These are phyloP conservation scores for Thaleichthys pacificus DNA, from an alignment of 2,797 vertebrate species.

Conservation along the genomic window DNA sequence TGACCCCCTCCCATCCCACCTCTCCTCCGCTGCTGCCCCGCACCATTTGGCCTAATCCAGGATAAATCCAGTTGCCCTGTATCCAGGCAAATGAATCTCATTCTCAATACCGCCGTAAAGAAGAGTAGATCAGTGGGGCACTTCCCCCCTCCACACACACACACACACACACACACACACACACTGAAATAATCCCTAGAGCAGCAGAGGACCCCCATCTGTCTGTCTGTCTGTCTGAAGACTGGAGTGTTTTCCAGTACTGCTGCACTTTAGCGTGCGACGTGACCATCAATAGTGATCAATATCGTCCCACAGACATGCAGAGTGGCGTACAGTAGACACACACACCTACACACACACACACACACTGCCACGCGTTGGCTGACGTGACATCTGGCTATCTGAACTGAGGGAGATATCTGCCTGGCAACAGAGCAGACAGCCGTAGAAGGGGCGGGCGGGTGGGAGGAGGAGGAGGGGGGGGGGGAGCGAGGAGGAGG, in stretches of 20 bases:
- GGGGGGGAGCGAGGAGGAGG: slow-evolving; percentile 26
- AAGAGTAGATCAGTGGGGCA: slow-evolving; percentile 39
- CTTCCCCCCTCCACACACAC: slow-evolving; percentile 24
- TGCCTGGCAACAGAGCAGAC: slow-evolving; percentile 69
- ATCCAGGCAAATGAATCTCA: slow-evolving; percentile 51
- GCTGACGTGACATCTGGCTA: slow-evolving; percentile 27
- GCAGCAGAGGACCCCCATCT: slow-evolving; percentile 14
- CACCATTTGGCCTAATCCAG: background rate
- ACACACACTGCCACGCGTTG: slow-evolving; percentile 18
- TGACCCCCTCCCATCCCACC: no score
- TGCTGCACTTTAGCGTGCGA: background rate
- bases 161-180: slow-evolving; percentile 15
- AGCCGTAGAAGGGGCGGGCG: slow-evolving; percentile 41
- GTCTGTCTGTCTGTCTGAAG: background rate
- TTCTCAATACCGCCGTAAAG: slow-evolving; percentile 56
- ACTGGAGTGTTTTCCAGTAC: background rate
- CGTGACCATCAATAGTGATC: background rate
- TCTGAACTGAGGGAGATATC: slow-evolving; percentile 18
- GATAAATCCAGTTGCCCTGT: slow-evolving; percentile 29
- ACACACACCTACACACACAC: slow-evolving; percentile 5
- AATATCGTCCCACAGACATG: slow-evolving; percentile 1
- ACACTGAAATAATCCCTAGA: slow-evolving; percentile 54
- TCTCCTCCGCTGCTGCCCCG: no score
- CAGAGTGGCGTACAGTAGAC: slow-evolving; percentile 10
- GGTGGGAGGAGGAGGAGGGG: background rate